Evolutionary conservation across 1,140 invertebrate species (phyloP), one percentile per base, ranked within the genome.

Genomic region (Euwallacea fornicatus): DNA sequence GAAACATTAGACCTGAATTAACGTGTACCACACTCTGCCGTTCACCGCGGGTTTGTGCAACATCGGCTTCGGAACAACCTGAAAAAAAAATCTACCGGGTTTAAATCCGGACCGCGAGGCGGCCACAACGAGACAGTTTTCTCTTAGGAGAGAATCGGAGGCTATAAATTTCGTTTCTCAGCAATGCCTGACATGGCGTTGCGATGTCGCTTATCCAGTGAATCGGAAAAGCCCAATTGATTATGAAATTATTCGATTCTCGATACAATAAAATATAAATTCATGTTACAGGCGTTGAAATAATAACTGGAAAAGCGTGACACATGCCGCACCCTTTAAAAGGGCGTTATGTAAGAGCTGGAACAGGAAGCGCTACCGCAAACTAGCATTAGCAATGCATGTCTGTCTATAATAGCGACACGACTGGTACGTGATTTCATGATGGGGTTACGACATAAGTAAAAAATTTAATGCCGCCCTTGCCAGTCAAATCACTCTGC

Each of bases 381-480:
- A 71, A 72, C 67, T 69, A 63, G 69, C 74, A 78, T 78, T 78
- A 78, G 76, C 69, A 72, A 78, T 74, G 76, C 72, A 75, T 77
- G 74, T 78, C 74, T 63, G 71, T 72, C 71, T 70, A 71, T 73
- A 72, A 72, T 72, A 72, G 71, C 46, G 15, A 50, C 16, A 33
- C 65, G 65, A 59, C 66, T 67, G 71, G 71, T 72, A 59, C 66
- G 65, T 70, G 70, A 67, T 58, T 66, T 62, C 44, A 76, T 73
- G 74, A 77, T 76, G 74, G 76, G 77, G 77, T 78, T 76, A 74
- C 72, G 73, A 73, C 75, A 72, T 76, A 74, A 72, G 54, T 68
- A 69, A 74, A 74, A 77, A 76, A 78, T 77, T 75, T 65, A 75
- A 77, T 78, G 77, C 77, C 74, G 73, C 74, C 74, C 71, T 71